Percentiles rank a stretch among this genome's conserved stretches.
Evolutionary conservation across 2,888 invertebrate genomes (phyloP).

Genomic region (Volucella bombylans): DNA sequence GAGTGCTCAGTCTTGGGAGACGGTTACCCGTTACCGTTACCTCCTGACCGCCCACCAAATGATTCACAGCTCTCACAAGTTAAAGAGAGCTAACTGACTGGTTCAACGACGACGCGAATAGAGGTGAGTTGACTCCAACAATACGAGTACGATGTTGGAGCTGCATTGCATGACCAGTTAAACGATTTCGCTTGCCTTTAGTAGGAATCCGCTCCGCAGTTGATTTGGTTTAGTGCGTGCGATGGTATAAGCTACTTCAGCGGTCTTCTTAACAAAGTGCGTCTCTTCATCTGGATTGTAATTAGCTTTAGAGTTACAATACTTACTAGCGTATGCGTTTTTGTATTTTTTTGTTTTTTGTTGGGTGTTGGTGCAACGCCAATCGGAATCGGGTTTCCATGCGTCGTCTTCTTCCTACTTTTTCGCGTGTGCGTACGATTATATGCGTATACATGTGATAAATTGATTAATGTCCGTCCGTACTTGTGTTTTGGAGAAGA

Average conservation of each 20-base stretch:
- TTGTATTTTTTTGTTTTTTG: not conserved
- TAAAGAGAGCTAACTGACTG: conserved; percentile 67
- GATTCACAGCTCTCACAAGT: conserved; percentile 55
- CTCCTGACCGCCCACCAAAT: conserved; percentile 22
- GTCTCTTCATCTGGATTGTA: conserved; percentile 32
- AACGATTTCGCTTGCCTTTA: conserved; percentile 71
- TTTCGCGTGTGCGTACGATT: not conserved
- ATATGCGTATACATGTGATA: conserved; percentile 6
- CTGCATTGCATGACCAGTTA: conserved; percentile 65
- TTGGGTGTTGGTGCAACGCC: conserved; percentile 28
- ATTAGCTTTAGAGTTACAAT: too few species aligned
- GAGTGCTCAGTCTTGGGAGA: conserved; percentile 9
- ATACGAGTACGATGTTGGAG: conserved; percentile 18
- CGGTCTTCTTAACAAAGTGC: conserved; percentile 42
- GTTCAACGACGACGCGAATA: conserved; percentile 60
- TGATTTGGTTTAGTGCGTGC: conserved; percentile 71
- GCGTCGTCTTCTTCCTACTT: conserved; percentile 22
- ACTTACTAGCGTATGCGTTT: not conserved
- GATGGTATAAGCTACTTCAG: not conserved
- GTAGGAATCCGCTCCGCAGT: conserved; percentile 64
- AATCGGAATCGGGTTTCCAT: conserved; percentile 20
- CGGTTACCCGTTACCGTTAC: not conserved
- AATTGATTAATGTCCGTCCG: conserved; percentile 24
- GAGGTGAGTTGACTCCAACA: conserved; percentile 67
- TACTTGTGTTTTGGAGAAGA: conserved; percentile 20